Evolutionary conservation across 2,797 vertebrate genomes (phyloP).

Genomic region (Sardinella longiceps): DNA sequence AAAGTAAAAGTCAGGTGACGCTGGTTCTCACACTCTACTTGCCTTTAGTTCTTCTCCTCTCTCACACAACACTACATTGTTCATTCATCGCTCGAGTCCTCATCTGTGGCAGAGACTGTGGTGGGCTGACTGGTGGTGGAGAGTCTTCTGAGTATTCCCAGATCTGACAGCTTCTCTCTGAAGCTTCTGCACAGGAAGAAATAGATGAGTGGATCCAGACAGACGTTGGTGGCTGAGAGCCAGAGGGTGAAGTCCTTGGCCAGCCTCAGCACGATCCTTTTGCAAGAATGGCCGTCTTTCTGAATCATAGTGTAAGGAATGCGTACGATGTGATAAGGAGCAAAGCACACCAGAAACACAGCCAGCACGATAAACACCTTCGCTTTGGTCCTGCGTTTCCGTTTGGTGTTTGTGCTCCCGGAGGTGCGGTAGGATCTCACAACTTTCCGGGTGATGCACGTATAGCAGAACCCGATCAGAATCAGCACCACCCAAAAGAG

Average conservation of each 20-base stretch:
- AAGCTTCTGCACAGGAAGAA: constrained; percentile 83
- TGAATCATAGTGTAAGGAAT: constrained; percentile 83
- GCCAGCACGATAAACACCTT: constrained; percentile 90
- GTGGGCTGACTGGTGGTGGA: too few species aligned
- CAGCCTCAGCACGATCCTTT: constrained; percentile 36
- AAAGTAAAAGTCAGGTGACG: too few species aligned
- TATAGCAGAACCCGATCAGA: constrained; percentile 80
- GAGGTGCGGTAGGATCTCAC: constrained; percentile 76
- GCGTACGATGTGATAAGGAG: constrained; percentile 85
- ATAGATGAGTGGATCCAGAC: constrained; percentile 90
- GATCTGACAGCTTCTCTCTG: constrained; percentile 70
- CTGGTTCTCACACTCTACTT: too few species aligned
- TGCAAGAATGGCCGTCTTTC: constrained; percentile 73
- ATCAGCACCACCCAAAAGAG: constrained; percentile 64
- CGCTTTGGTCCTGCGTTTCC: constrained; percentile 76
- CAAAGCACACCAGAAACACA: constrained; percentile 91
- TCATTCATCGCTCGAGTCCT: background rate
- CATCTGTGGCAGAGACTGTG: background rate
- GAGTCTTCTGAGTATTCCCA: too few species aligned
- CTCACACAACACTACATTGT: too few species aligned
- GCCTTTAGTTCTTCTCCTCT: too few species aligned
- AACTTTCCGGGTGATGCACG: constrained; percentile 85
- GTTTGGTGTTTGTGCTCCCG: background rate
- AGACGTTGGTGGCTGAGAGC: constrained; percentile 85
- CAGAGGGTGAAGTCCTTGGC: constrained; percentile 89